These are phyloP conservation scores for Sinonovacula constricta DNA, from an alignment of 1,140 invertebrate species.

Conservation along the genomic window DNA sequence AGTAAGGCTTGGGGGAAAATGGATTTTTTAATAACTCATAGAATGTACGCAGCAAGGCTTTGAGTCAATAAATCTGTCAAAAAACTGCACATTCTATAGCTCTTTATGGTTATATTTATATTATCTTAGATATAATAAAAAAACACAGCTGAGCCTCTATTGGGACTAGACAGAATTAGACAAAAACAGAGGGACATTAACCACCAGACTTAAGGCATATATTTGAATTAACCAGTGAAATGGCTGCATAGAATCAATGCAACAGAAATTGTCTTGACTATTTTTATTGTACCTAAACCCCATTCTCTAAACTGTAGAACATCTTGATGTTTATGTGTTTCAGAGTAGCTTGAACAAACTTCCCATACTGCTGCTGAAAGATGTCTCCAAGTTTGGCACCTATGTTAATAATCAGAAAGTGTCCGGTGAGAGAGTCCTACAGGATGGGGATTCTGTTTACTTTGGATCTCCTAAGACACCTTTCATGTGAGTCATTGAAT, in stretches of 20 bases:
- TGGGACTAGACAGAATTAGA: too few relatives aligned
- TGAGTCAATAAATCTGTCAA: too few relatives aligned
- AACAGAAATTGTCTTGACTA: neutral
- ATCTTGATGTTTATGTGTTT: conserved; percentile 45
- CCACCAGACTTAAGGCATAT: too few relatives aligned
- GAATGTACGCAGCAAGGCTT: too few relatives aligned
- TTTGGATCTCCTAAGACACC: conserved; percentile 78
- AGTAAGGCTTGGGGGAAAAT: too few relatives aligned
- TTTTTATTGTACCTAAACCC: neutral
- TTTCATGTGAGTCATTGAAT: conserved; percentile 76
- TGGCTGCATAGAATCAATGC: neutral
- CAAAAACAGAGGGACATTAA: too few relatives aligned
- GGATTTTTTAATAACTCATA: too few relatives aligned
- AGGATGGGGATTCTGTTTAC: conserved; percentile 73
- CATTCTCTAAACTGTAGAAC: neutral
- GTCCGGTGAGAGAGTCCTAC: conserved; percentile 59
- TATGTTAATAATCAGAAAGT: conserved; percentile 71
- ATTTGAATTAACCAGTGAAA: too few relatives aligned
- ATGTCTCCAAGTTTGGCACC: conserved; percentile 79
- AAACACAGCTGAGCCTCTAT: too few relatives aligned
- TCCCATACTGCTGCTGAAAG: conserved; percentile 74
- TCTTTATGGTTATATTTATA: too few relatives aligned
- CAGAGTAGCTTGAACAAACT: conserved; percentile 66
- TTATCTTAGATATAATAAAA: too few relatives aligned
- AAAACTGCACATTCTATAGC: too few relatives aligned